Base-by-base conservation (phyloP, 2,797 vertebrate species). In the Eulemur mongoz region DNA sequence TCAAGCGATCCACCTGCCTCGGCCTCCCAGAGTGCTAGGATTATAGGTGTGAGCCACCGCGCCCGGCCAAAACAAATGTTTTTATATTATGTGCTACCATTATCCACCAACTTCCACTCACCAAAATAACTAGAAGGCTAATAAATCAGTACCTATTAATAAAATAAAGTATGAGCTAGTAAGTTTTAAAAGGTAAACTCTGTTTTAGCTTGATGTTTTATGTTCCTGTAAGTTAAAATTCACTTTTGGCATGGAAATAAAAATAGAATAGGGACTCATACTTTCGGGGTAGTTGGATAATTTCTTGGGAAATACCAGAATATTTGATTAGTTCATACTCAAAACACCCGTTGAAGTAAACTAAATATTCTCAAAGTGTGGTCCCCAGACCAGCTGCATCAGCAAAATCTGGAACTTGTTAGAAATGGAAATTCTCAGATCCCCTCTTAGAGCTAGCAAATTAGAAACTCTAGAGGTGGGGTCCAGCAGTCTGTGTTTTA, bases 221-320 rank as follows among this genome's bases (percentile, higher is more conserved):
- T 67, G n/a, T 61, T 93, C 27, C 48, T 54, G 0, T 54, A n/a
- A 95, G 50, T 86, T 93, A 87, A 97, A 97, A 94, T 73, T 95
- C n/a, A 91, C 23, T 93, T 95, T 45, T 80, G 79, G 12, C 40
- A 79, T 54, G 30, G 35, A 92, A 88, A 93, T 84, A 91, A 78
- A 91, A 93, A 92, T 4, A 92, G 50, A 97, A 85, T 6, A 92
- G 30, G 57, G 84, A 89, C 45, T 93, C 90, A 72, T 15, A 63
- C 15, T 92, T 97, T 95, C 2, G 1, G 23, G 67, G 17, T 70
- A 75, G 63, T 80, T 48, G 30, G 50, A 81, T 92, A 78, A 59
- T 70, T 94, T 84, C 57, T 6, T 90, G 35, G 63, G 59, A 94
- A 75, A 72, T 69, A 87, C 2, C 13, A 89, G 38, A 95, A 52